Evolutionary conservation across 2,888 invertebrate species (phyloP).

Genomic region (Gasteruption jaculator): DNA sequence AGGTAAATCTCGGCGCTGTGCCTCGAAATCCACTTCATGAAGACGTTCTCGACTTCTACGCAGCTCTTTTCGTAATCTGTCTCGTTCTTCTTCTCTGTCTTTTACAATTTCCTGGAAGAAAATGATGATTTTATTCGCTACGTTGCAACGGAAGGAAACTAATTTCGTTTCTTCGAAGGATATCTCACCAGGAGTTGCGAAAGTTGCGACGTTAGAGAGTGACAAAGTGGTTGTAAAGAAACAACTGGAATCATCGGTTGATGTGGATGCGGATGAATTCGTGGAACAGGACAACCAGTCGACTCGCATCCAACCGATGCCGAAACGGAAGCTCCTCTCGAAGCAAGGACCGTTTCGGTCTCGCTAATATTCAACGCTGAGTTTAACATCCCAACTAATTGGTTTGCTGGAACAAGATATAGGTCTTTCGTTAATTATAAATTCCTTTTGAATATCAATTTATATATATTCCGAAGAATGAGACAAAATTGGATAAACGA

Average conservation of each 20-base stretch:
- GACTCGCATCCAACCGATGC: conserved; percentile 41
- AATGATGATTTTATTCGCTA: too few relatives aligned
- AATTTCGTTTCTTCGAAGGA: too few relatives aligned
- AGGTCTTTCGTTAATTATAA: too few relatives aligned
- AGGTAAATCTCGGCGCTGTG: conserved; percentile 38
- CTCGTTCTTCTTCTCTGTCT: conserved; percentile 72
- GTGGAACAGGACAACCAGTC: conserved; percentile 51
- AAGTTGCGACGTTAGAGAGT: conserved; percentile 62
- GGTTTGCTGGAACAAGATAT: conserved; percentile 56
- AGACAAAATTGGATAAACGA: too few relatives aligned
- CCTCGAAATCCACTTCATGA: conserved; percentile 55
- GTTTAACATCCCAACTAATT: conserved; percentile 57
- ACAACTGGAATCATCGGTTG: conserved; percentile 61
- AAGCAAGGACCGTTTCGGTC: conserved; percentile 54
- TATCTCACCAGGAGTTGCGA: conserved; percentile 65
- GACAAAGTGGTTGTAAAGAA: conserved; percentile 61
- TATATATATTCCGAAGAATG: too few relatives aligned
- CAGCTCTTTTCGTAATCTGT: conserved; percentile 67
- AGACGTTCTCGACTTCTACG: conserved; percentile 69
- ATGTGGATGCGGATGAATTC: conserved; percentile 43
- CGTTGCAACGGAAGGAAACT: too few relatives aligned
- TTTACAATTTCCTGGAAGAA: conserved; percentile 65
- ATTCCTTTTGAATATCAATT: too few relatives aligned
- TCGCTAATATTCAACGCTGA: conserved; percentile 58
- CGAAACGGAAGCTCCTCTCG: conserved; percentile 50